Base-by-base conservation (phyloP, 2,888 invertebrate genomes). In the Lottia scabra region DNA sequence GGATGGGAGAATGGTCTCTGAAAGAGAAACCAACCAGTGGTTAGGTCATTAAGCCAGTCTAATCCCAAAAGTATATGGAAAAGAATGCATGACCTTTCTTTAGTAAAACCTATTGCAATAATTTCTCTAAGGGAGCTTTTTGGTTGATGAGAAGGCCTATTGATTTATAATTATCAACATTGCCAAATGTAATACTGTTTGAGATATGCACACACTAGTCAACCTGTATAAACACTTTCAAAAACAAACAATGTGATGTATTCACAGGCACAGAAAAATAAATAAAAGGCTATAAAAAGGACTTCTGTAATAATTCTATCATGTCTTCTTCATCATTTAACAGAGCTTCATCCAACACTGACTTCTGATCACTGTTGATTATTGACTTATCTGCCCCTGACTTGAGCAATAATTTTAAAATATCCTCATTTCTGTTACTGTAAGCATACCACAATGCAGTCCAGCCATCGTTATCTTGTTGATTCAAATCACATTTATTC, bases 401-500 rank as follows among this genome's bases (percentile, higher is more conserved):
- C 66, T 81, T 80, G 4, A 86, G 75, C 16, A 86, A 76, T n/a
- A 84, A 72, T 64, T 75, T 79, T 75, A 83, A 80, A 27, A 84
- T 77, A 30, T 85, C 83, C 30, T 82, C 82, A 75, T 81, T 84
- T 69, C 80, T 78, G 69, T 81, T 83, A 63, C 82, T 80, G 78
- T 83, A 83, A 10, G 84, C 84, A 63, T 86, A 83, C 84, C 85
- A 85, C 44, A 86, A 75, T 0, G 85, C 81, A 12, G 86, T 84
- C 83, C 83, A 84, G 8, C 80, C 76, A 65, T 84, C 83, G 13
- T 66, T 64, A 48, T 86, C 86, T 66, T 81, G 78, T 6, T 73
- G 66, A 72, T 86, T 81, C 3, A 84, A 68, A 73, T 84, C 75
- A 77, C 83, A 82, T 1, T 78, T 74, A 74, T 77, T 74, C 83